phyloP scores from a whole-genome alignment of 2,888 invertebrate species.

The Bellardia pandia region DNA sequence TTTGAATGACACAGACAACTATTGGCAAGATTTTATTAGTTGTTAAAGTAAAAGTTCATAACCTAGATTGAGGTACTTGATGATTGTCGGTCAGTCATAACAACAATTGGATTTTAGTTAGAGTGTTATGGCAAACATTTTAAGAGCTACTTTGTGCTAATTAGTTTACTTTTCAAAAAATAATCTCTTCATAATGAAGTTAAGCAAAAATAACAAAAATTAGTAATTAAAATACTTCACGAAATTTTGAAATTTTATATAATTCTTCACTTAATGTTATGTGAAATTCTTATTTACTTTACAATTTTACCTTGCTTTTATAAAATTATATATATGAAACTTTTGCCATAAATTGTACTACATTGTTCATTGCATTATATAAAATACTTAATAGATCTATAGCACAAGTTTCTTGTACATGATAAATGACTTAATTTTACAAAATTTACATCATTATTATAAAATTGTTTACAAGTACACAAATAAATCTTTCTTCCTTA shows the following conservation, averaged over 20 bases:
- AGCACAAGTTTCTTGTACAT: neutral
- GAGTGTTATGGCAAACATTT: neutral
- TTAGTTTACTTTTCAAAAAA: neutral
- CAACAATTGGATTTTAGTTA: slow-evolving; percentile 5
- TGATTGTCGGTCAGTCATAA: neutral
- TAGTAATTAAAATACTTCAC: too few relatives aligned
- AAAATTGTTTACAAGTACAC: neutral
- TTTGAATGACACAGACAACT: slow-evolving; percentile 15
- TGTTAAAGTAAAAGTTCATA: slow-evolving; percentile 35
- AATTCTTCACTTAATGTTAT: too few relatives aligned
- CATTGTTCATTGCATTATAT: neutral
- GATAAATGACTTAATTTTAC: neutral
- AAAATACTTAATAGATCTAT: neutral
- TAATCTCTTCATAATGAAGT: too few relatives aligned
- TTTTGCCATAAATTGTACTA: neutral
- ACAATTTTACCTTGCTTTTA: too few relatives aligned
- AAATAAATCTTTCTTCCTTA: neutral
- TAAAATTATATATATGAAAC: too few relatives aligned
- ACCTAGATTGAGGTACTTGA: slow-evolving; percentile 14
- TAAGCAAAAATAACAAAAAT: too few relatives aligned
- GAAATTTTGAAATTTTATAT: too few relatives aligned
- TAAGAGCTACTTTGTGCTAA: neutral
- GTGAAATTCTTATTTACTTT: too few relatives aligned
- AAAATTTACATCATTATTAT: slow-evolving; percentile 35
- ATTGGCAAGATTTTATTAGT: slow-evolving; percentile 38